Conservation (phyloP, 2,113 vertebrate species). For the Nettapus auritus region DNA sequence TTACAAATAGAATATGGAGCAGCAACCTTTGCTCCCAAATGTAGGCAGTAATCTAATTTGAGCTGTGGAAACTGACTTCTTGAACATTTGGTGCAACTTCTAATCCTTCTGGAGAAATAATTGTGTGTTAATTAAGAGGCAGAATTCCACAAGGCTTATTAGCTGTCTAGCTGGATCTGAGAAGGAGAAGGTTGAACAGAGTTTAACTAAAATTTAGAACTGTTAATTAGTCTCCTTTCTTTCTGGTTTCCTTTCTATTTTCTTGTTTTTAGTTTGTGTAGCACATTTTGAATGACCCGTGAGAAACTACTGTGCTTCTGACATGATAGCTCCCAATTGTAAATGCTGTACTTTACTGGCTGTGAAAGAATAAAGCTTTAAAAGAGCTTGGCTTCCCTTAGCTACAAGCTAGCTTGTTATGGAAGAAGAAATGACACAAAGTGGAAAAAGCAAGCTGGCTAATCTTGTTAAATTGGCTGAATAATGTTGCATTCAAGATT, state of each 20-base stretch:
- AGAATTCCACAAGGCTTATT: conserved; percentile 51
- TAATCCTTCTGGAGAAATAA: conserved; percentile 56
- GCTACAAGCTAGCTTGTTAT: conserved; percentile 53
- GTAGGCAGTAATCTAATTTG: conserved; percentile 28
- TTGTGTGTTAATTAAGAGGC: conserved; percentile 53
- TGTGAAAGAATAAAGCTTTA: conserved; percentile 63
- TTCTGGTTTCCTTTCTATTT: conserved; percentile 26
- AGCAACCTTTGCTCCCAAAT: conserved; percentile 28
- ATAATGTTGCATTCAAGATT: conserved; percentile 47
- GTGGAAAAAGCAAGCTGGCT: conserved; percentile 45
- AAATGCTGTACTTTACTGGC: conserved; percentile 43
- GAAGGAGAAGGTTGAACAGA: conserved; percentile 53
- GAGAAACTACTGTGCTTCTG: conserved; percentile 57
- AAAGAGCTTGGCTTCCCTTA: conserved; percentile 49
- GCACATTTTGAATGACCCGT: conserved; percentile 44
- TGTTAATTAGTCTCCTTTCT: conserved; percentile 57
- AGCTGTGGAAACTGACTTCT: conserved; percentile 49
- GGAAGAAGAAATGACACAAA: conserved; percentile 43
- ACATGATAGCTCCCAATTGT: conserved; percentile 60
- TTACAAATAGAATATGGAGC: background rate
- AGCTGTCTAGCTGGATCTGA: conserved; percentile 49
- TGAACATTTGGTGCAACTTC: conserved; percentile 49
- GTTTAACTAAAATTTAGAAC: conserved; percentile 65
- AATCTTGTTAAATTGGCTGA: conserved; percentile 66
- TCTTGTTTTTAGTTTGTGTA: conserved; percentile 43